Percentiles rank a stretch among this genome's conserved stretches.
phyloP scores from a whole-genome alignment of 2,888 invertebrate species.

The Nebria brevicollis region DNA sequence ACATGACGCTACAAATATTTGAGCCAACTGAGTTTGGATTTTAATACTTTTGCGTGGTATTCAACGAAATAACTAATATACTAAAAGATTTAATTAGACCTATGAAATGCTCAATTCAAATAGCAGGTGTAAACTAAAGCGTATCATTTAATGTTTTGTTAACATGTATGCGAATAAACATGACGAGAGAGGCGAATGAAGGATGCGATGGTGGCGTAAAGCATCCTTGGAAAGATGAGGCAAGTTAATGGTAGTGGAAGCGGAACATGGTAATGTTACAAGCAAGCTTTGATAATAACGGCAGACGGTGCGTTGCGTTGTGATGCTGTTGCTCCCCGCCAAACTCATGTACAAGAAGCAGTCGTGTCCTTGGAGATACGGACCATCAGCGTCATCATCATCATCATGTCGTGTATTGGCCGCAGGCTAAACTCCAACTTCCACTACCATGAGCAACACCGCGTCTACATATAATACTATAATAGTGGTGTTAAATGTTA shows the following conservation, averaged over 20 bases:
- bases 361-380: background rate
- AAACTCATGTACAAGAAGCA: background rate
- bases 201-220: background rate
- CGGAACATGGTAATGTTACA: background rate
- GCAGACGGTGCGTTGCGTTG: background rate
- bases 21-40: too few species aligned
- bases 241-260: background rate
- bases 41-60: too few species aligned
- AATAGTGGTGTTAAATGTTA: background rate
- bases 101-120: too few species aligned
- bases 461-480: background rate
- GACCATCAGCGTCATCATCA: background rate
- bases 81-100: too few species aligned
- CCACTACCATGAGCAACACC: background rate
- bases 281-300: background rate
- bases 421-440: background rate
- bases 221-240: background rate
- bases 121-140: too few species aligned
- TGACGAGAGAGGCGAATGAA: background rate
- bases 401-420: background rate
- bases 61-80: too few species aligned
- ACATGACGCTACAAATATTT: too few species aligned
- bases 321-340: background rate
- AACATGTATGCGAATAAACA: too few species aligned
- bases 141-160: too few species aligned